Evolutionary conservation across 2,888 invertebrate species (phyloP).

Genomic region (Calliopum simillimum): DNA sequence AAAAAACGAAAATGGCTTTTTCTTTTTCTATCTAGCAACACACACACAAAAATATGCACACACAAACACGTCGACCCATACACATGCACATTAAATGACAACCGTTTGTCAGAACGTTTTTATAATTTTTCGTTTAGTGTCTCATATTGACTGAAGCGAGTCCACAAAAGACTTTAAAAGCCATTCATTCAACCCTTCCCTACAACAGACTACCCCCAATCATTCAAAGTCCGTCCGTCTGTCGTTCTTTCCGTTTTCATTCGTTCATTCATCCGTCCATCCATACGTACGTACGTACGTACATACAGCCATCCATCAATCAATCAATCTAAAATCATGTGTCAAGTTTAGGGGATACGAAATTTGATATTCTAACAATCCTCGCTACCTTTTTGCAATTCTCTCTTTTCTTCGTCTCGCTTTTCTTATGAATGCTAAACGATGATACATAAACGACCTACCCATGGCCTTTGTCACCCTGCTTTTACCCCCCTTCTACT

Average conservation of each 20-base stretch:
- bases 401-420: not conserved
- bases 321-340: slow-evolving; percentile 42
- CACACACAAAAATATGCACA: not conserved
- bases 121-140: too few relatives aligned
- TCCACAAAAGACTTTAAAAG: too few relatives aligned
- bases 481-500: not conserved
- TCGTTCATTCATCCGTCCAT: not conserved
- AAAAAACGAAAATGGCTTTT: not conserved
- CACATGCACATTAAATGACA: not conserved
- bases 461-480: too few relatives aligned
- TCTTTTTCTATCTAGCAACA: not conserved
- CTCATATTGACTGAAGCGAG: too few relatives aligned
- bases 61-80: not conserved
- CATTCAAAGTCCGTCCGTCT: not conserved
- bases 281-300: too few relatives aligned
- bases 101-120: too few relatives aligned
- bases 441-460: too few relatives aligned
- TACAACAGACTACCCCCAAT: not conserved
- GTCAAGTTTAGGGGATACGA: slow-evolving; percentile 31
- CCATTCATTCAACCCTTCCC: not conserved
- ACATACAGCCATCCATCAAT: slow-evolving; percentile 33
- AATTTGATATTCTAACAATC: slow-evolving; percentile 26
- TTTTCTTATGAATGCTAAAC: not conserved
- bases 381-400: not conserved
- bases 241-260: too few relatives aligned